Conservation (phyloP, 2,888 invertebrate species). For the Diloba caeruleocephala region DNA sequence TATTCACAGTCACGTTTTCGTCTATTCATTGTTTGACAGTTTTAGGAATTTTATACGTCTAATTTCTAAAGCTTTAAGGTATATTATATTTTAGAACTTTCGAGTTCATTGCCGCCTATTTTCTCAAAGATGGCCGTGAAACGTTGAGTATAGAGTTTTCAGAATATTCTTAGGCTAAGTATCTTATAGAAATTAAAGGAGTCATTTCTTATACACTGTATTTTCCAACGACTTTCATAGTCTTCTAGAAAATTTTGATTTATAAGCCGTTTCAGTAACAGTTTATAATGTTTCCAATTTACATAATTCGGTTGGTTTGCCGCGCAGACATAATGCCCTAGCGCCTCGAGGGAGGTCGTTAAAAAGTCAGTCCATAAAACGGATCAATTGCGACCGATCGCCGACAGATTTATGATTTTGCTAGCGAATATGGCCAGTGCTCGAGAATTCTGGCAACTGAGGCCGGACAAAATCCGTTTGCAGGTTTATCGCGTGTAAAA, state of each 20-base stretch:
- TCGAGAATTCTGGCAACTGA: constrained; percentile 54
- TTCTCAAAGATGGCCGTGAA: background rate
- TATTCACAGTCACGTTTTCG: constrained; percentile 34
- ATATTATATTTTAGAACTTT: background rate
- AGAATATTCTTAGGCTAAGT: background rate
- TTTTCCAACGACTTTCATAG: constrained; percentile 7
- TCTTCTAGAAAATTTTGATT: constrained; percentile 17
- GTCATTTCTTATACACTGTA: constrained; percentile 3
- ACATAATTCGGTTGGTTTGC: constrained; percentile 57
- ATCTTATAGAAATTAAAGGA: constrained; percentile 3
- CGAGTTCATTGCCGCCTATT: background rate
- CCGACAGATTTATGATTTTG: constrained; percentile 67
- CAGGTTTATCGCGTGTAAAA: constrained; percentile 78
- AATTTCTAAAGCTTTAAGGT: background rate
- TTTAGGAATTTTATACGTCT: constrained; percentile 2
- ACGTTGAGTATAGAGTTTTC: background rate
- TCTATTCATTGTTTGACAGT: constrained; percentile 16
- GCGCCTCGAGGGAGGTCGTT: constrained; percentile 62
- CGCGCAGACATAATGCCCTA: constrained; percentile 38
- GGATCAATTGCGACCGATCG: constrained; percentile 68
- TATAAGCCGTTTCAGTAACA: constrained; percentile 34
- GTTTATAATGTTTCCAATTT: constrained; percentile 50
- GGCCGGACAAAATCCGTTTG: constrained; percentile 68
- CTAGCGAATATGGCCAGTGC: constrained; percentile 35
- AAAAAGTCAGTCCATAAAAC: constrained; percentile 72